Percentiles rank a stretch among this genome's conserved stretches.
phyloP scores from a whole-genome alignment of 2,113 vertebrate genomes.

The Macroglossus sobrinus region DNA sequence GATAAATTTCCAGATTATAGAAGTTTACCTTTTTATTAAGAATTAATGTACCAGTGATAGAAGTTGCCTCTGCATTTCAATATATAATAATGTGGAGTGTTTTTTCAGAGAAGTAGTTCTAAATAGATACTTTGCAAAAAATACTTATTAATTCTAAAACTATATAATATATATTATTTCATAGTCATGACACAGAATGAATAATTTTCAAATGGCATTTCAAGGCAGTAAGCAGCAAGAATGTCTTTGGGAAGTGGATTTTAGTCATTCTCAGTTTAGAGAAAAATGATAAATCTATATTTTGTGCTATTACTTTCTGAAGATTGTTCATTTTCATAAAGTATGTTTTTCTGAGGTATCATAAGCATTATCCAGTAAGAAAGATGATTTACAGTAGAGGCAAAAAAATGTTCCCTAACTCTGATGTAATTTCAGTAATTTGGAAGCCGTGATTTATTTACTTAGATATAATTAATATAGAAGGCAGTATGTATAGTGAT shows the following conservation, averaged over 20 bases:
- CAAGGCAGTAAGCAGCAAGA: not conserved
- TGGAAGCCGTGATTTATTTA: conserved; percentile 25
- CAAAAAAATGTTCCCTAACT: not conserved
- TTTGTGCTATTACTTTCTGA: not conserved
- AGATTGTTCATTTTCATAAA: conserved; percentile 38
- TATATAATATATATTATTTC: not conserved
- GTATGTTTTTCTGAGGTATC: not conserved
- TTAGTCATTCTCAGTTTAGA: conserved; percentile 7
- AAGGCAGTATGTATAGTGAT: not conserved
- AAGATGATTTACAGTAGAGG: not conserved
- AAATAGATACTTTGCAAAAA: not conserved
- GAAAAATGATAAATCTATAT: not conserved
- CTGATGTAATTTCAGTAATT: conserved; percentile 23
- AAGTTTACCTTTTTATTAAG: conserved; percentile 7
- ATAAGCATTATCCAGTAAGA: conserved; percentile 16
- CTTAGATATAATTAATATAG: conserved; percentile 12
- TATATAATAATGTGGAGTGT: not conserved
- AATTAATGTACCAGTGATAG: not conserved
- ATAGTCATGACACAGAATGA: not conserved
- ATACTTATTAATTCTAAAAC: not conserved
- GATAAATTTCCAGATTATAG: not conserved
- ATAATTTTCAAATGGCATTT: conserved; percentile 4
- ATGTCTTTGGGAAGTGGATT: not conserved
- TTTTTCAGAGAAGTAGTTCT: not conserved
- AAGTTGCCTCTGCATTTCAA: not conserved